Percentiles rank a stretch among this genome's conserved stretches.
These are phyloP conservation scores for Papilio xuthus DNA, from an alignment of 1,140 invertebrate species.

Conservation along the genomic window DNA sequence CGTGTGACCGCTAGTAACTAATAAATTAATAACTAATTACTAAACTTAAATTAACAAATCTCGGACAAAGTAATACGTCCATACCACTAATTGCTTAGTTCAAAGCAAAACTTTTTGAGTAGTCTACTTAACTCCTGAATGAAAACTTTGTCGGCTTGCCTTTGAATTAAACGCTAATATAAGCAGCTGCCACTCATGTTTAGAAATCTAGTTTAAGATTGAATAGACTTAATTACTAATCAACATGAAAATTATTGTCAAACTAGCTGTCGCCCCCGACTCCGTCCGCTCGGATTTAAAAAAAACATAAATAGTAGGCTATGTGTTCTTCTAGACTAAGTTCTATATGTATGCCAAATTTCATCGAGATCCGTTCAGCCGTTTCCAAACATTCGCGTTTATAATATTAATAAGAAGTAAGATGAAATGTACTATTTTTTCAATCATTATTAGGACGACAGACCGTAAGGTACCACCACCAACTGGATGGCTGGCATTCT, in stretches of 20 bases:
- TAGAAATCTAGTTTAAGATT: neutral
- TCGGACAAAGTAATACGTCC: neutral
- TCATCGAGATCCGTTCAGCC: no score
- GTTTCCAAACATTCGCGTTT: no score
- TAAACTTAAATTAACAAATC: neutral
- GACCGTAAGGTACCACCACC: no score
- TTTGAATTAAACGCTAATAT: neutral
- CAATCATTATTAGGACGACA: neutral
- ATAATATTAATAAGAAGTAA: no score
- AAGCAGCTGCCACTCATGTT: neutral
- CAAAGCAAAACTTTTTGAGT: constrained; percentile 12
- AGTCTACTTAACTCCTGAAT: constrained; percentile 13
- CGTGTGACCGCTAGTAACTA: no score
- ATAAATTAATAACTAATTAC: neutral
- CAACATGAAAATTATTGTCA: neutral
- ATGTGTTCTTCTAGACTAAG: no score
- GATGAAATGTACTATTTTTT: no score
- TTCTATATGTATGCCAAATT: no score
- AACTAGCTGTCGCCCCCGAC: no score
- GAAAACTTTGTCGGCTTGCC: constrained; percentile 7
- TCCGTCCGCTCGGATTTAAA: no score
- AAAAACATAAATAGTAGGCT: no score
- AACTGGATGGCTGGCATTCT: no score
- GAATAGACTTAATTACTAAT: neutral
- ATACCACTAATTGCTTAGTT: constrained; percentile 9